These are phyloP conservation scores for Sibirionetta formosa DNA, from an alignment of 2,797 vertebrate genomes.

Conservation along the genomic window DNA sequence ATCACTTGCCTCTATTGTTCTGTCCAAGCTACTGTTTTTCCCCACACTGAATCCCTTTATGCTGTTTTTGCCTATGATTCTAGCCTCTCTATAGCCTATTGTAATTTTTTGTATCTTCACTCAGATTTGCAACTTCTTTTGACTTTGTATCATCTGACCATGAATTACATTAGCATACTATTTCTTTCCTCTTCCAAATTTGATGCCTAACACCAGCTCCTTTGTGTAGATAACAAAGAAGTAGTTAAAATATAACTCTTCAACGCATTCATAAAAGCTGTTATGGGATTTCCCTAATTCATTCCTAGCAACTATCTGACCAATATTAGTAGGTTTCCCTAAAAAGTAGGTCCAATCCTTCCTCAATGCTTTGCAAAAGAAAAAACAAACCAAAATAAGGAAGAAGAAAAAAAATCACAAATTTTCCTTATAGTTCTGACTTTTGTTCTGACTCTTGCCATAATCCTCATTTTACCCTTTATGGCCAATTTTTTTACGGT, in stretches of 20 bases:
- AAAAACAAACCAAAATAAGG: not conserved
- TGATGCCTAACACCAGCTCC: conserved; percentile 37
- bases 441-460: not conserved
- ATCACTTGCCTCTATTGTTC: conserved; percentile 74
- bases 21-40: conserved; percentile 47
- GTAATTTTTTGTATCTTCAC: conserved; percentile 63
- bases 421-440: not conserved
- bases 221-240: conserved; percentile 60
- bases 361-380: not conserved
- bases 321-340: not conserved
- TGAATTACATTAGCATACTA: conserved; percentile 64
- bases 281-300: conserved; percentile 7
- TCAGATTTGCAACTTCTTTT: conserved; percentile 69
- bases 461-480: not conserved
- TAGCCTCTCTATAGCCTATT: conserved; percentile 53
- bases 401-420: not conserved
- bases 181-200: conserved; percentile 59
- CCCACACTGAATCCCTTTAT: conserved; percentile 61
- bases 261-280: not conserved
- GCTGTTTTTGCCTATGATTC: conserved; percentile 29
- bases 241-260: conserved; percentile 53
- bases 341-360: not conserved
- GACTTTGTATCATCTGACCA: conserved; percentile 67
- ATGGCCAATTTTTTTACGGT: not conserved
- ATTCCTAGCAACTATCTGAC: not conserved